Conservation (phyloP, 2,888 invertebrate genomes). For the Athrips mouffetella region DNA sequence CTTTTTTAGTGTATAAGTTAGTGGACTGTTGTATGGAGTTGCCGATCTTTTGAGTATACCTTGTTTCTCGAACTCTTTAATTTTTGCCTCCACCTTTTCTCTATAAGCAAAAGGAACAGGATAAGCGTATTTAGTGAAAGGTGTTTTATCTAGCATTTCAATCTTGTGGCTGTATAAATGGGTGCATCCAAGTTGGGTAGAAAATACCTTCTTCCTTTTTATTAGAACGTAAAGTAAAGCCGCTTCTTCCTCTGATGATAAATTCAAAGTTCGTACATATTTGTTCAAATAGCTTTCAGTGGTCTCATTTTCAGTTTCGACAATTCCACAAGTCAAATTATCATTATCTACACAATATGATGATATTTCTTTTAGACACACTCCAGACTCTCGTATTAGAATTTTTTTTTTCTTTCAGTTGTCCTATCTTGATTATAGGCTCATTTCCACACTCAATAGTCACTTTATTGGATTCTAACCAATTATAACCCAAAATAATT, state of each 20-base stretch:
- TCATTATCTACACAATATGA: neutral
- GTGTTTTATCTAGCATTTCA: slow-evolving; percentile 19
- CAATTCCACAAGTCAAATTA: neutral
- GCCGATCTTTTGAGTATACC: neutral
- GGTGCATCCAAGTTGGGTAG: slow-evolving; percentile 15
- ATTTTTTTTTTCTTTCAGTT: neutral
- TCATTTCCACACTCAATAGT: neutral
- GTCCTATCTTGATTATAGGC: neutral
- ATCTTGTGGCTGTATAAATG: slow-evolving; percentile 27
- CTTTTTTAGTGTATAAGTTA: too few species aligned
- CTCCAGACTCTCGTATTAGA: neutral
- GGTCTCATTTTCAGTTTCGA: neutral
- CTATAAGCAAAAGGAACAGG: slow-evolving; percentile 29
- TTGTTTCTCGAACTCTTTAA: slow-evolving; percentile 22
- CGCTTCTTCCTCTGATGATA: neutral
- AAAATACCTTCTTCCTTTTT: slow-evolving; percentile 12
- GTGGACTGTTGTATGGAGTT: slow-evolving; percentile 11
- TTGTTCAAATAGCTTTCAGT: neutral
- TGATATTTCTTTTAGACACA: neutral
- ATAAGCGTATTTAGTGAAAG: slow-evolving; percentile 23
- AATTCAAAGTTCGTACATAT: neutral
- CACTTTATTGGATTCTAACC: neutral
- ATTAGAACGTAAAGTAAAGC: neutral
- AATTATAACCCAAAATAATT: neutral
- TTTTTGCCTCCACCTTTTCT: slow-evolving; percentile 20